Conservation (phyloP, 2,113 vertebrate genomes). For the Chitala chitala region DNA sequence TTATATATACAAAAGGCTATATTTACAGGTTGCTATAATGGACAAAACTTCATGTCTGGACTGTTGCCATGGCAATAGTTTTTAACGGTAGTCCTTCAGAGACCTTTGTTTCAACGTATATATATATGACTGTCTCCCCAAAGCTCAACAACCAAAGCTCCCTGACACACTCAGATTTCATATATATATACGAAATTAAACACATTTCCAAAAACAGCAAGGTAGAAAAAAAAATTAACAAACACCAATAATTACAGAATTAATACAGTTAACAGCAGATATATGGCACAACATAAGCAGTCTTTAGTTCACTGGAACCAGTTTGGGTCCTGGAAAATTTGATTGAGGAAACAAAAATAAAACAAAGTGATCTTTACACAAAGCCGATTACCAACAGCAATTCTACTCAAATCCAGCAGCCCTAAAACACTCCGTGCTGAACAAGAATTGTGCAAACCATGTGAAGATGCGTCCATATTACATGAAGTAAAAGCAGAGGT, state of each 20-base stretch:
- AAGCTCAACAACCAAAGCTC: neutral
- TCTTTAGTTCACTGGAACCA: neutral
- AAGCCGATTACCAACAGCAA: too few species aligned
- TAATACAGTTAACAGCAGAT: neutral
- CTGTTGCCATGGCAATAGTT: conserved; percentile 34
- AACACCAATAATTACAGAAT: neutral
- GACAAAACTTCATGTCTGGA: conserved; percentile 26
- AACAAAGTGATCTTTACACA: too few species aligned
- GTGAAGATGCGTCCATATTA: too few species aligned
- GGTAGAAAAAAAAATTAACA: neutral
- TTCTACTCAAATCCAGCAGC: too few species aligned
- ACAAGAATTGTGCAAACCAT: too few species aligned
- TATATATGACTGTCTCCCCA: neutral
- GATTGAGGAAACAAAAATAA: neutral
- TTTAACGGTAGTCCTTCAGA: conserved; percentile 20
- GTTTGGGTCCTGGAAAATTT: too few species aligned
- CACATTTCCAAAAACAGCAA: neutral
- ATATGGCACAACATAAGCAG: neutral
- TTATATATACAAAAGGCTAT: neutral
- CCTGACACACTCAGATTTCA: neutral
- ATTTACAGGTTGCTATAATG: conserved; percentile 21
- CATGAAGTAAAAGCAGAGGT: too few species aligned
- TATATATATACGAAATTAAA: neutral
- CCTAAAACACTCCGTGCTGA: too few species aligned
- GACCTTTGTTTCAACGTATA: conserved; percentile 24